Conservation (phyloP, 1,140 invertebrate genomes). For the Heliconius himera region DNA sequence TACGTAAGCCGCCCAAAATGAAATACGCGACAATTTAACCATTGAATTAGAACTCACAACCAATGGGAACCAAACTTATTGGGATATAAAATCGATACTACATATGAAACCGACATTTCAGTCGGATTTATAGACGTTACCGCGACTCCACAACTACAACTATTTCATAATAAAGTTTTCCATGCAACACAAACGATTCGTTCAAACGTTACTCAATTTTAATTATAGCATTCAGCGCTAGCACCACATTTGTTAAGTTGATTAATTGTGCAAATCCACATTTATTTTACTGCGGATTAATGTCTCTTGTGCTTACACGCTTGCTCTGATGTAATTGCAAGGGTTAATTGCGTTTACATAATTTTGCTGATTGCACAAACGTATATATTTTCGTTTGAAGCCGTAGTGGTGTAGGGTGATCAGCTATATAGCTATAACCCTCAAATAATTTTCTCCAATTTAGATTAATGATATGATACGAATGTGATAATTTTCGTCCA, state of each 20-base stretch:
- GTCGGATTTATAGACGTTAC: neutral
- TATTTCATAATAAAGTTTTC: neutral
- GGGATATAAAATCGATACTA: too few species aligned
- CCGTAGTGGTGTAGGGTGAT: neutral
- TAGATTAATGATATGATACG: too few species aligned
- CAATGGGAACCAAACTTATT: too few species aligned
- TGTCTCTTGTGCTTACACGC: constrained; percentile 14
- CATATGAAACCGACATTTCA: neutral
- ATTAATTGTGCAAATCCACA: constrained; percentile 27
- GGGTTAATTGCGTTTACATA: constrained; percentile 23
- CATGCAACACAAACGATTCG: neutral
- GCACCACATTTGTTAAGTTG: constrained; percentile 10
- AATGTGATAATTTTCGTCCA: too few species aligned
- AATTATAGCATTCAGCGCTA: neutral
- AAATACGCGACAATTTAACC: too few species aligned
- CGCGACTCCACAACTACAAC: neutral
- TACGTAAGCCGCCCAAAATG: too few species aligned
- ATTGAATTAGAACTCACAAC: too few species aligned
- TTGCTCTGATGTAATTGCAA: constrained; percentile 28
- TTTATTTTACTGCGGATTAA: constrained; percentile 22
- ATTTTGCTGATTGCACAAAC: constrained; percentile 14
- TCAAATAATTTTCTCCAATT: too few species aligned
- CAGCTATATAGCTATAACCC: too few species aligned
- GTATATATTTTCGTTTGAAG: neutral
- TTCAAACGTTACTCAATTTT: neutral